phyloP scores from a whole-genome alignment of 1,140 invertebrate genomes.

The Wiebesia pumilae region DNA sequence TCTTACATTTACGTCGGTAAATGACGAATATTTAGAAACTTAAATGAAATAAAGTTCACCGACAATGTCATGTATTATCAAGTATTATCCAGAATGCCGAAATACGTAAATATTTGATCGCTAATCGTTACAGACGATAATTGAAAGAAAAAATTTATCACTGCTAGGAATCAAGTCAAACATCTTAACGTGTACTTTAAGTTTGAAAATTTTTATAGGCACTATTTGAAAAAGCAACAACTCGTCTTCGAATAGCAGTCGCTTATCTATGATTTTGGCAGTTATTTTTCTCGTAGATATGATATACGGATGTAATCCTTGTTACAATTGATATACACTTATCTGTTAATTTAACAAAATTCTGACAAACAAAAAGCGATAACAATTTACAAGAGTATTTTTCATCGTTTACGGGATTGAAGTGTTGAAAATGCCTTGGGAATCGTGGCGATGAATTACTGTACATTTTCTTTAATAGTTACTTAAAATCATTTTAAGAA shows the following conservation, averaged over 20 bases:
- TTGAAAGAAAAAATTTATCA: background rate
- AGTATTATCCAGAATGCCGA: too few species aligned
- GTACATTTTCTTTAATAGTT: background rate
- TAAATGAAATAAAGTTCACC: too few species aligned
- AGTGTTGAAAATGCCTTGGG: background rate
- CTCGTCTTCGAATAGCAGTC: background rate
- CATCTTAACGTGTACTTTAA: background rate
- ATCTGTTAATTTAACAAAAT: background rate
- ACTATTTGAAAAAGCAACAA: background rate
- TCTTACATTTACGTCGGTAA: too few species aligned
- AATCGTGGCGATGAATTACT: background rate
- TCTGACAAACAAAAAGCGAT: background rate
- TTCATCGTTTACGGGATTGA: background rate
- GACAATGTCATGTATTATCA: too few species aligned
- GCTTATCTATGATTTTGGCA: background rate
- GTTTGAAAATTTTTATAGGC: background rate
- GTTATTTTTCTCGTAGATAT: background rate
- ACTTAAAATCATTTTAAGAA: background rate
- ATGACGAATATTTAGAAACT: too few species aligned
- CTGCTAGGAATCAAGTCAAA: background rate
- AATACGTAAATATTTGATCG: too few species aligned
- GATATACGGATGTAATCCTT: background rate
- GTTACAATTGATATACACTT: background rate
- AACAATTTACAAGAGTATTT: background rate
- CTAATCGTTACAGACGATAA: too few species aligned